Conservation (phyloP, 2,797 vertebrate species). For the Eulemur mongoz region DNA sequence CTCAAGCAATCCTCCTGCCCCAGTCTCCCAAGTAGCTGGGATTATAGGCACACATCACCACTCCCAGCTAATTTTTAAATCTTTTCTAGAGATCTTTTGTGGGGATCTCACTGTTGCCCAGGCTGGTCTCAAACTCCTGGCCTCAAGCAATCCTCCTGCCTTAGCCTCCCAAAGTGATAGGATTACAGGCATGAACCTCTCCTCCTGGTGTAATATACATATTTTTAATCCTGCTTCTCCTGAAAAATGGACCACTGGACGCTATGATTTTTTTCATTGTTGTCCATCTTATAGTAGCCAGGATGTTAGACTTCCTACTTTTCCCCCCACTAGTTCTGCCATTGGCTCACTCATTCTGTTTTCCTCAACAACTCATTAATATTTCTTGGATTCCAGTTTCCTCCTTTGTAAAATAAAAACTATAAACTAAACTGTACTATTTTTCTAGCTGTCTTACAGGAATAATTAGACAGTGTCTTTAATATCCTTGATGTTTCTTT, state of each 20-base stretch:
- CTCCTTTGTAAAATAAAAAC: conserved; percentile 33
- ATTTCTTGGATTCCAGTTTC: neutral
- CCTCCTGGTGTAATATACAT: neutral
- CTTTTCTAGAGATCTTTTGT: neutral
- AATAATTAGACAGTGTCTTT: neutral
- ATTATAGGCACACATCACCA: neutral
- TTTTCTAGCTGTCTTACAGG: neutral
- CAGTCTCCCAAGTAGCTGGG: neutral
- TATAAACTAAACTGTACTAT: neutral
- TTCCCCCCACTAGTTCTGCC: neutral
- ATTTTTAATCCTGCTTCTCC: neutral
- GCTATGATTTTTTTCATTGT: neutral
- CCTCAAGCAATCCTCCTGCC: neutral
- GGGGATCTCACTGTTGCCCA: neutral
- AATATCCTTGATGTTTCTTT: neutral
- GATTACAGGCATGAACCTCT: neutral
- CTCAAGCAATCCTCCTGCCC: no score
- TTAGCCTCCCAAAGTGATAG: neutral
- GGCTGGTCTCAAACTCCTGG: neutral
- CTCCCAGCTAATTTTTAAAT: neutral
- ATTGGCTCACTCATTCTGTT: neutral
- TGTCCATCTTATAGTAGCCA: neutral
- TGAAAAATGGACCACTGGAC: neutral
- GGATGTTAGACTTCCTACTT: neutral
- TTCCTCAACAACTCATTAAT: neutral